Evolutionary conservation across 2,113 vertebrate species (phyloP).

Genomic region (Perca schrenkii): DNA sequence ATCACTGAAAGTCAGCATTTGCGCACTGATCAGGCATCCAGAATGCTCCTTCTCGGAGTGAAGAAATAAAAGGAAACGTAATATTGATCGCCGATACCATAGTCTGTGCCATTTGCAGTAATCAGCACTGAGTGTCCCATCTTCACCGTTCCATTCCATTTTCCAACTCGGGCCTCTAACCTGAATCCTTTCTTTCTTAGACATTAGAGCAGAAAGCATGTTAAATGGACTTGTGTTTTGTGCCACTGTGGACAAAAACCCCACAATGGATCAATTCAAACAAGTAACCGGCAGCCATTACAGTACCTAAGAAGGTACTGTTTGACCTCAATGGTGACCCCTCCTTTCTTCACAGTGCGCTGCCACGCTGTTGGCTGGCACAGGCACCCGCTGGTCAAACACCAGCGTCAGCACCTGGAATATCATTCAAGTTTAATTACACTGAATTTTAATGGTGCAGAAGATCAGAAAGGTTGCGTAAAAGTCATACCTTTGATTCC

Average conservation of each 20-base stretch:
- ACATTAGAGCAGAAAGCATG: conserved; percentile 23
- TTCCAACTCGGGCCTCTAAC: conserved; percentile 35
- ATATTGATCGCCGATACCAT: conserved; percentile 44
- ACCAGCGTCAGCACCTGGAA: conserved; percentile 53
- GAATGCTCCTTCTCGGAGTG: conserved; percentile 9
- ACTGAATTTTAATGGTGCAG: neutral
- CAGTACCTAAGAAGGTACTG: conserved; percentile 68
- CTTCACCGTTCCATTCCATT: conserved; percentile 40
- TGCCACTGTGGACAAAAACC: neutral
- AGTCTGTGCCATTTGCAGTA: conserved; percentile 61
- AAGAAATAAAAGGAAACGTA: conserved; percentile 62
- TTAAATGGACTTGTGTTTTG: neutral
- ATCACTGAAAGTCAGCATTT: conserved; percentile 44
- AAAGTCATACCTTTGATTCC: conserved; percentile 45
- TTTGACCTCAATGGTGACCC: conserved; percentile 68
- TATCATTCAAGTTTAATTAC: neutral
- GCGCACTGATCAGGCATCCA: neutral
- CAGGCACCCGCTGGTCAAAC: conserved; percentile 28
- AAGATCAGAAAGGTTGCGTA: neutral
- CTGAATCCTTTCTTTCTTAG: conserved; percentile 21
- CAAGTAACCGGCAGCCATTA: conserved; percentile 32
- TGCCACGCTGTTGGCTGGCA: conserved; percentile 48
- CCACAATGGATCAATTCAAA: conserved; percentile 8
- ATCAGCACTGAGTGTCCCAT: conserved; percentile 51
- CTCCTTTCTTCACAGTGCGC: conserved; percentile 64